These are phyloP conservation scores for Nothobranchius kuhntae DNA, from an alignment of 2,113 vertebrate genomes.

Conservation along the genomic window DNA sequence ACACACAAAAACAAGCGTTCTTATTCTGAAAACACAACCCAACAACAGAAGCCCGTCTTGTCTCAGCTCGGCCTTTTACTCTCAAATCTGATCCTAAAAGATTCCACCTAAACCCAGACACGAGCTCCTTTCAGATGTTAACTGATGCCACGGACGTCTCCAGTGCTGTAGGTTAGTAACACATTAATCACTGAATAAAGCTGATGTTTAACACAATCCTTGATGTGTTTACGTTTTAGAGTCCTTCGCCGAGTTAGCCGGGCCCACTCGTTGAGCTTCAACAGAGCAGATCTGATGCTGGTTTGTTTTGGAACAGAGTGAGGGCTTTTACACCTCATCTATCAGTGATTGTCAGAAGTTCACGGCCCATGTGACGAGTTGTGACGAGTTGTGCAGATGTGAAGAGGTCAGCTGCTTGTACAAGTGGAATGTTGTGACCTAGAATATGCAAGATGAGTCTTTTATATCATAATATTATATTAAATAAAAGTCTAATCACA, in stretches of 20 bases:
- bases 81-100: too few species aligned
- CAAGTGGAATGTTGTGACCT: neutral
- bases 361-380: conserved; percentile 37
- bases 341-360: conserved; percentile 28
- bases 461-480: too few species aligned
- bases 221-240: neutral
- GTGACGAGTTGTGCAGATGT: conserved; percentile 21
- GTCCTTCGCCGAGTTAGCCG: conserved; percentile 13
- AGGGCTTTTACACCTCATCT: conserved; percentile 23
- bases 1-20: too few species aligned
- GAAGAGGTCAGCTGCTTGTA: conserved; percentile 18
- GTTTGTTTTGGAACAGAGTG: conserved; percentile 39
- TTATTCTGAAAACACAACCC: too few species aligned
- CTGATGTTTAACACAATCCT: neutral
- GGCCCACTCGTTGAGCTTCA: neutral
- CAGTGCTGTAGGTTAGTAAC: too few species aligned
- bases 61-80: too few species aligned
- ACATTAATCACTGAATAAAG: neutral
- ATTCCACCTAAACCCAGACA: too few species aligned
- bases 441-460: too few species aligned
- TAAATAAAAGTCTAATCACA: too few species aligned
- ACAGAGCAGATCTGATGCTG: neutral
- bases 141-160: too few species aligned
- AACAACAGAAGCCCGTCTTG: too few species aligned
- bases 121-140: too few species aligned